phyloP scores from a whole-genome alignment of 1,140 invertebrate species.

The Drosophila malerkotliana region DNA sequence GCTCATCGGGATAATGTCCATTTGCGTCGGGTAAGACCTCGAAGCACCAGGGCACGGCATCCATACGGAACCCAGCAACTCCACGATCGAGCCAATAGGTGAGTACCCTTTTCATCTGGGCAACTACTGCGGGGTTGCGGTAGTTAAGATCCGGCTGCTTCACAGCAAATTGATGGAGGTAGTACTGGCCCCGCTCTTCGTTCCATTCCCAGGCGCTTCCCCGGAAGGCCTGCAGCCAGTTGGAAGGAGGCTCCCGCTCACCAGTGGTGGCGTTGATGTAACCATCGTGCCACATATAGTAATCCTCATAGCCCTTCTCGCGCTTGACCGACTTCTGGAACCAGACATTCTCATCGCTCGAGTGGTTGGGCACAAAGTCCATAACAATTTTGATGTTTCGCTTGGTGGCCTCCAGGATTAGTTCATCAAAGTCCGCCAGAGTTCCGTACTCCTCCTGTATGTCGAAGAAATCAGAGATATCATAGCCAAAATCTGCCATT shows the following conservation, averaged over 20 bases:
- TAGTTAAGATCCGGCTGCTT: constrained; percentile 90
- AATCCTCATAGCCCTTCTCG: constrained; percentile 87
- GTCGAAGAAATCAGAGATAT: constrained; percentile 88
- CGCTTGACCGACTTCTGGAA: constrained; percentile 87
- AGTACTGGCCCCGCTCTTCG: constrained; percentile 86
- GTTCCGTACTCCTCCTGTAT: constrained; percentile 90
- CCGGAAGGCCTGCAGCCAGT: constrained; percentile 87
- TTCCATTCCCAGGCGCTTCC: constrained; percentile 88
- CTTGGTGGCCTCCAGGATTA: constrained; percentile 87
- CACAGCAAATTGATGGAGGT: constrained; percentile 87
- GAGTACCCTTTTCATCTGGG: constrained; percentile 89
- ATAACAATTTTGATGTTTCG: constrained; percentile 76
- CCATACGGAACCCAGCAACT: constrained; percentile 90
- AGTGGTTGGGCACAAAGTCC: constrained; percentile 88
- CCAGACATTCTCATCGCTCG: constrained; percentile 89
- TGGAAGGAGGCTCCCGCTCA: constrained; percentile 85
- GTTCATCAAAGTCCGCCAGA: constrained; percentile 88
- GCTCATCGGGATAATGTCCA: constrained; percentile 86
- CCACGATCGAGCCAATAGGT: constrained; percentile 90
- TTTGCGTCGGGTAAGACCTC: constrained; percentile 84
- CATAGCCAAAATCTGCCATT: constrained; percentile 89
- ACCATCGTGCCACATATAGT: constrained; percentile 89
- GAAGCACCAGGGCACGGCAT: constrained; percentile 86
- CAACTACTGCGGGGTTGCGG: constrained; percentile 86
- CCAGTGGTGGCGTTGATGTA: constrained; percentile 66